A percentile compares a stretch with the other conserved stretches of the same genome.
Conservation (phyloP, 2,888 invertebrate species). For the Macrostomum cliftonense region DNA sequence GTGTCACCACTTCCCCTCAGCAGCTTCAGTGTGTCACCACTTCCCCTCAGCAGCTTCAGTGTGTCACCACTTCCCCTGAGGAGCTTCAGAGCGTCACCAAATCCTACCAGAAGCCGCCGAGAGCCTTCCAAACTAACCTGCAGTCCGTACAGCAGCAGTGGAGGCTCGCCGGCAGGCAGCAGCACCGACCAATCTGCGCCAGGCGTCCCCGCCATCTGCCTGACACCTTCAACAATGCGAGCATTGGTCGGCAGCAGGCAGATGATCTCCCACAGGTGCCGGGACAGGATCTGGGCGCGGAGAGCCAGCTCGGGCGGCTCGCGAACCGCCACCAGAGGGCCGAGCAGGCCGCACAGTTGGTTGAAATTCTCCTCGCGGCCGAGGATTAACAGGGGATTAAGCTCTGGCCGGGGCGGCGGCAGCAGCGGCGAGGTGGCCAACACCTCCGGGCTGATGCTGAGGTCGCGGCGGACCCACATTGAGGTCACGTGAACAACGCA, state of each 20-base stretch:
- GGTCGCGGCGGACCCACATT: background rate
- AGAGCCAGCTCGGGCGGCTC: constrained; percentile 1
- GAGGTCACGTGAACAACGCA: background rate
- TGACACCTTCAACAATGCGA: constrained; percentile 61
- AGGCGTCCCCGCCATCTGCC: constrained; percentile 36
- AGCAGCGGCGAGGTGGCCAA: constrained; percentile 55
- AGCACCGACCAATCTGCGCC: too few species aligned
- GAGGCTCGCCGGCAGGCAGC: too few species aligned
- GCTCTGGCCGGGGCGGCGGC: constrained; percentile 59
- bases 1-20: too few species aligned
- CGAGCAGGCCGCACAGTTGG: constrained; percentile 63
- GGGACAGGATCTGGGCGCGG: constrained; percentile 60
- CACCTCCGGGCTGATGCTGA: background rate
- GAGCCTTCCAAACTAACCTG: too few species aligned
- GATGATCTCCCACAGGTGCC: constrained; percentile 80
- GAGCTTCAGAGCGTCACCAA: too few species aligned
- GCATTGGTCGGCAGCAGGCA: constrained; percentile 77
- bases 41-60: too few species aligned
- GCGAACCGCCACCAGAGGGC: background rate
- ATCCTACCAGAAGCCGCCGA: too few species aligned
- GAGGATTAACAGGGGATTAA: constrained; percentile 62
- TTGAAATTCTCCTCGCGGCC: constrained; percentile 71
- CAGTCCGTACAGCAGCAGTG: too few species aligned
- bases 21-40: too few species aligned
- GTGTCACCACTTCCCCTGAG: too few species aligned